A percentile compares a stretch with the other conserved stretches of the same genome.
phyloP scores from a whole-genome alignment of 2,113 vertebrate species.

The Benitochromis conjunctus region DNA sequence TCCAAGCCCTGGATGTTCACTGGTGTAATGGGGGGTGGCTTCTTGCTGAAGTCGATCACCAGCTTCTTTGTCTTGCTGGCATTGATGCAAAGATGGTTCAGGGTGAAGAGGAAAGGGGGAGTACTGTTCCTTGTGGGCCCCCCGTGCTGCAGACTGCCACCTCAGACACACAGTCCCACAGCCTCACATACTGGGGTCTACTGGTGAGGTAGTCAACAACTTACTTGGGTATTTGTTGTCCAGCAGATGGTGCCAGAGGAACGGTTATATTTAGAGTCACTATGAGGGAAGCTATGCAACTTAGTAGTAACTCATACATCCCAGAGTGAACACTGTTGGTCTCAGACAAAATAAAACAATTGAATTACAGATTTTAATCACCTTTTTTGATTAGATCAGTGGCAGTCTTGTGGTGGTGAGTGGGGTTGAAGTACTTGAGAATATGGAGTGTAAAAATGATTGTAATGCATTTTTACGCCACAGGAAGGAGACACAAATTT shows the following conservation, averaged over 20 bases:
- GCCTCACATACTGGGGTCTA: too few species aligned
- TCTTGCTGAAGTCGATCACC: too few species aligned
- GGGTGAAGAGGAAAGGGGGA: too few species aligned
- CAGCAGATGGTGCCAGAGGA: constrained; percentile 62
- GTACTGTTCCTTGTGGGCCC: too few species aligned
- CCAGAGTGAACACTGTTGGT: background rate
- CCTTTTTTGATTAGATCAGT: background rate
- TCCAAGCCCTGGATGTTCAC: too few species aligned
- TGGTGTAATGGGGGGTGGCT: too few species aligned
- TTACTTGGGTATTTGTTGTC: background rate
- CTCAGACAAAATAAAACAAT: background rate
- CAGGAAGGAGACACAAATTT: constrained; percentile 30
- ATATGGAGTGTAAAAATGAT: background rate
- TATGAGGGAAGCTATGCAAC: background rate
- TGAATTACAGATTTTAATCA: background rate
- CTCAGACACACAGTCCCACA: too few species aligned
- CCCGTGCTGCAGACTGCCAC: too few species aligned
- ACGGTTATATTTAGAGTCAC: background rate
- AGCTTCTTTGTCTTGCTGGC: too few species aligned
- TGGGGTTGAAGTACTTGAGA: background rate
- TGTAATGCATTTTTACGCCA: background rate
- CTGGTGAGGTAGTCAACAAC: too few species aligned
- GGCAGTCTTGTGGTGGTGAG: background rate
- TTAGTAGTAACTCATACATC: background rate
- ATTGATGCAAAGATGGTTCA: too few species aligned